Conservation (phyloP, 2,888 invertebrate genomes). For the Trachelus troglodyta region DNA sequence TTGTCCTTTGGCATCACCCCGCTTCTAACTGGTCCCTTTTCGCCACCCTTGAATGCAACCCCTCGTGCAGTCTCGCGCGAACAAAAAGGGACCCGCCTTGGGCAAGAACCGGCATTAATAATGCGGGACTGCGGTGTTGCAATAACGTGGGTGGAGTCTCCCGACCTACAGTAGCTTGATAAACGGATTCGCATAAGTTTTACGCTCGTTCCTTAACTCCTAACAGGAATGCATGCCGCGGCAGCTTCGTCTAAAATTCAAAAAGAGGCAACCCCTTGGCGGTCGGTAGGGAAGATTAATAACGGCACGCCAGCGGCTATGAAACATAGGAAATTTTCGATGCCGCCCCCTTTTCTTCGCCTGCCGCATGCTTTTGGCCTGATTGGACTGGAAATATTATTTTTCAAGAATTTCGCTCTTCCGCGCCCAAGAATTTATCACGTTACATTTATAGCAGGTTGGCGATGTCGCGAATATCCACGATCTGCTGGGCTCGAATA, state of each 20-base stretch:
- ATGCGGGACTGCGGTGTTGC: neutral
- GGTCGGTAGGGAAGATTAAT: neutral
- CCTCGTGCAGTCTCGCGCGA: neutral
- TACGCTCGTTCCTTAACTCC: neutral
- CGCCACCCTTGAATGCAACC: neutral
- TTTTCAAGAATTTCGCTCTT: neutral
- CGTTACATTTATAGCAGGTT: neutral
- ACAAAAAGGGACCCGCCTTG: neutral
- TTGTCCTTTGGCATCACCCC: neutral
- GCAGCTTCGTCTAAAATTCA: neutral
- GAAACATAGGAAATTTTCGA: neutral
- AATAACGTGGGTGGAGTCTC: neutral
- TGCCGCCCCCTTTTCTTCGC: neutral
- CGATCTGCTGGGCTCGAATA: neutral
- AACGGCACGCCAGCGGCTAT: neutral
- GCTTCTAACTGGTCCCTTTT: neutral
- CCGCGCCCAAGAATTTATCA: neutral
- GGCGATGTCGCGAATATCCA: neutral
- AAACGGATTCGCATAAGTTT: neutral
- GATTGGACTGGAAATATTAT: neutral
- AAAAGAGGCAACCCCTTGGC: neutral
- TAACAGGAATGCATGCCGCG: neutral
- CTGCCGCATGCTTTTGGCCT: neutral
- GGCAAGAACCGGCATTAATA: constrained; percentile 2
- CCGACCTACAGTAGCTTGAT: neutral